Evolutionary conservation across 64 coral and sea anemone genomes (phyloP).

Genomic region (Pocillopora verrucosa): DNA sequence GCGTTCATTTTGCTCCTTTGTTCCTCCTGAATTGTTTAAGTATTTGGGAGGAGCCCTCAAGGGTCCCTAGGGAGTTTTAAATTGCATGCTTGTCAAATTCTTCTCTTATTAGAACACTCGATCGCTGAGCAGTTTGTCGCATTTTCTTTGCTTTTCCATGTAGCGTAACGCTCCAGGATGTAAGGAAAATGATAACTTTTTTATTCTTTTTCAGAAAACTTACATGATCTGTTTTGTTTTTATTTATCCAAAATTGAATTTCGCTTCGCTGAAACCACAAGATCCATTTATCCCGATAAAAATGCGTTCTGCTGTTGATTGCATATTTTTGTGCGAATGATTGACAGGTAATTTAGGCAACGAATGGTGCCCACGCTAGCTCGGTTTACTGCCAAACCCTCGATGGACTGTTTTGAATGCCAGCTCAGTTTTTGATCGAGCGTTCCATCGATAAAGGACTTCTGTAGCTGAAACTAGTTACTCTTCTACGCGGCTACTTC

Average conservation of each 20-base stretch:
- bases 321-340: slow-evolving; percentile 35
- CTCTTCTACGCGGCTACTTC: not conserved
- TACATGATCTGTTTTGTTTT: not conserved
- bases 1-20: not conserved
- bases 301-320: not conserved
- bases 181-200: not conserved
- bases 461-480: slow-evolving; percentile 13
- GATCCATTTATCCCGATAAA: not conserved
- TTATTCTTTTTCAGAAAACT: not conserved
- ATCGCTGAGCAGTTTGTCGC: not conserved
- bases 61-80: slow-evolving; percentile 21
- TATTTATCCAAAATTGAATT: not conserved
- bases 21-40: slow-evolving; percentile 26
- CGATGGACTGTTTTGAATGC: slow-evolving; percentile 7
- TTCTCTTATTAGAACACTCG: not conserved
- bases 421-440: not conserved
- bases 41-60: slow-evolving; percentile 32
- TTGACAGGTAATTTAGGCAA: slow-evolving; percentile 52
- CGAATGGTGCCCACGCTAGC: slow-evolving; percentile 43
- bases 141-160: not conserved
- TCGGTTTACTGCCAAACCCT: slow-evolving; percentile 41
- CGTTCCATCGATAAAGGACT: not conserved
- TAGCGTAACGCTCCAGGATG: not conserved
- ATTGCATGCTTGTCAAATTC: slow-evolving; percentile 22
- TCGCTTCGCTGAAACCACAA: not conserved